Evolutionary conservation across 2,797 vertebrate genomes (phyloP).

Genomic region (Sylvia borin): DNA sequence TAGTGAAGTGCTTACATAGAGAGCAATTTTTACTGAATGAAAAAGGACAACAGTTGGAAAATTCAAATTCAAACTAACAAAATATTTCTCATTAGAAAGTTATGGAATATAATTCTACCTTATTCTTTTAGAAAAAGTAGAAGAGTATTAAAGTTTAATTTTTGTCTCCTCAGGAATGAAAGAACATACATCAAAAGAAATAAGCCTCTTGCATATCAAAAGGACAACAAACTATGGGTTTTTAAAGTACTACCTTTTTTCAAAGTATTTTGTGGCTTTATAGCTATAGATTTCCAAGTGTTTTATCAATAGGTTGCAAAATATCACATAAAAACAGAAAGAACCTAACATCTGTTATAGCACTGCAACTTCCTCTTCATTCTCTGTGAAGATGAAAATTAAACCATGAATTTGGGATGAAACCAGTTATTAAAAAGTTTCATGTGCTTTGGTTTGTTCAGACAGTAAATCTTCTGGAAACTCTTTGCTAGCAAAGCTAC

Average conservation of each 20-base stretch:
- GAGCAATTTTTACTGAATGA: neutral
- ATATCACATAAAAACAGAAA: neutral
- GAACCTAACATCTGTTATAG: neutral
- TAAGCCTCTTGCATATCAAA: neutral
- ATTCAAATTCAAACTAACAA: neutral
- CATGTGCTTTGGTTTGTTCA: neutral
- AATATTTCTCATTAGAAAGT: neutral
- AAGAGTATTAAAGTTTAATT: neutral
- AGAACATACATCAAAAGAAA: neutral
- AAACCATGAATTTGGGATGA: neutral
- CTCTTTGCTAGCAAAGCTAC: neutral
- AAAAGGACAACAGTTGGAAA: neutral
- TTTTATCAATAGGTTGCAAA: neutral
- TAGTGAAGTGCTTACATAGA: neutral
- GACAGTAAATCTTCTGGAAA: neutral
- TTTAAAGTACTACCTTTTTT: neutral
- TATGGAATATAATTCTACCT: neutral
- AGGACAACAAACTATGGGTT: accelerated
- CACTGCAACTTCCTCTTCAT: neutral
- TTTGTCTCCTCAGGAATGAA: neutral
- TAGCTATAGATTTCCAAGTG: neutral
- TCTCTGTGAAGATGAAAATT: neutral
- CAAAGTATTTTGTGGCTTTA: neutral
- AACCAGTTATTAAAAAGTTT: neutral
- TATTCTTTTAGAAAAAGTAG: neutral